Percentiles rank a stretch among this genome's conserved stretches.
These are phyloP conservation scores for Calliphora vomitoria DNA, from an alignment of 2,888 invertebrate genomes.

Conservation along the genomic window DNA sequence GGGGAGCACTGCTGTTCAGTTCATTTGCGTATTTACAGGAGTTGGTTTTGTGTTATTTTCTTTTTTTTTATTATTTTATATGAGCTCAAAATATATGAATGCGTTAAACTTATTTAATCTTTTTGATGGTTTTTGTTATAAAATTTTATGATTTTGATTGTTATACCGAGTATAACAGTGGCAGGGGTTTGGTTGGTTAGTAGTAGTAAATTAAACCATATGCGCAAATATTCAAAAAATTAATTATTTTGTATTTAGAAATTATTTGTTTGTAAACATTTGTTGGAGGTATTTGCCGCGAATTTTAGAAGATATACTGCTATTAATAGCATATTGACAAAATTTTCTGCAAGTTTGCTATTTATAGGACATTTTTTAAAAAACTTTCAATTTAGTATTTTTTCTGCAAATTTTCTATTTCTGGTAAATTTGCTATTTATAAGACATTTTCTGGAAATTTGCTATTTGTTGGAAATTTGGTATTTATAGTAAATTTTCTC, in stretches of 20 bases:
- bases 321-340: no score
- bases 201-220: constrained; percentile 69
- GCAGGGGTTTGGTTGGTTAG: constrained; percentile 16
- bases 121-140: constrained; percentile 73
- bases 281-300: no score
- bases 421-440: no score
- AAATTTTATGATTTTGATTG: constrained; percentile 74
- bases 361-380: no score
- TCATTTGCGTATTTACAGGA: constrained; percentile 52
- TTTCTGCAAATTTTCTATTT: no score
- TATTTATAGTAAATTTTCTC: no score
- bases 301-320: no score
- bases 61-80: constrained; percentile 71
- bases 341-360: no score
- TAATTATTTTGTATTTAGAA: constrained; percentile 68
- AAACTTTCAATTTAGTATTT: no score
- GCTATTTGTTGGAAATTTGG: no score
- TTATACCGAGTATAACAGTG: constrained; percentile 34
- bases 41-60: constrained; percentile 38
- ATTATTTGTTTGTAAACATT: not conserved
- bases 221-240: constrained; percentile 71
- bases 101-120: constrained; percentile 73
- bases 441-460: no score
- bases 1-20: constrained; percentile 36
- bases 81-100: constrained; percentile 58